Evolutionary conservation across 2,888 invertebrate species (phyloP), one percentile per base, ranked within the genome.

Genomic region (Clusia tigrina): DNA sequence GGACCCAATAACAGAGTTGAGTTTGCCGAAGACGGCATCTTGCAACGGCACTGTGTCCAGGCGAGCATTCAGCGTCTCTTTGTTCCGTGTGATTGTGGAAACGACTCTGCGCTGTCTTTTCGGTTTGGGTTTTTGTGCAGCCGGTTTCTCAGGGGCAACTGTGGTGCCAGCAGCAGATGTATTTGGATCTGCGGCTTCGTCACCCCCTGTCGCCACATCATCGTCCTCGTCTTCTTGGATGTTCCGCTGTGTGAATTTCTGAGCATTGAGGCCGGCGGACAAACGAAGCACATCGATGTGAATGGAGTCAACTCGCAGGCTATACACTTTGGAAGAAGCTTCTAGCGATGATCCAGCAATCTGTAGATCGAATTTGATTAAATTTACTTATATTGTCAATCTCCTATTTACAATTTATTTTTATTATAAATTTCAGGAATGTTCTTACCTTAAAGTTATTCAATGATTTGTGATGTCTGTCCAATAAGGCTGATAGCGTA

Each of bases 321-420:
- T 91, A 82, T 96, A 96, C 58, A 96, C 94, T 79, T 93, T 92
- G 0, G 94, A 89, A 9, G 95, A 93, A 0, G 95, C 95, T 81
- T 96, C 96, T 55, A 96, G 84, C 0, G 95, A 91, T 0, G 91
- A 91, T 54, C 94, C 92, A 1, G 93, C 95, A 12, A 93, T 89
- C 87, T 93, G 24, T 9, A 12, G 22, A 20, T 23, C 22, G 2
- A 52, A 52, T 52, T 48, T 48, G 6, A 48, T 6, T 17, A 10
- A 48, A 10, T 48, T 48, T 32, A 6, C 6, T 9, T 12, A 32
- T 12, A 32, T 32, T 32, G 6, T 32, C 32, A 32, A 9, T n/a
- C n/a, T n/a, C n/a, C n/a, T 32, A 32, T 32, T 32, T 32, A n/a
- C n/a, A 32, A 32, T 32, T 9, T 6, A 32, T 32, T 32, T 32